Percentiles rank a stretch among this genome's conserved stretches.
Conservation (phyloP, 2,113 vertebrate species). For the Hemiprocne comata region DNA sequence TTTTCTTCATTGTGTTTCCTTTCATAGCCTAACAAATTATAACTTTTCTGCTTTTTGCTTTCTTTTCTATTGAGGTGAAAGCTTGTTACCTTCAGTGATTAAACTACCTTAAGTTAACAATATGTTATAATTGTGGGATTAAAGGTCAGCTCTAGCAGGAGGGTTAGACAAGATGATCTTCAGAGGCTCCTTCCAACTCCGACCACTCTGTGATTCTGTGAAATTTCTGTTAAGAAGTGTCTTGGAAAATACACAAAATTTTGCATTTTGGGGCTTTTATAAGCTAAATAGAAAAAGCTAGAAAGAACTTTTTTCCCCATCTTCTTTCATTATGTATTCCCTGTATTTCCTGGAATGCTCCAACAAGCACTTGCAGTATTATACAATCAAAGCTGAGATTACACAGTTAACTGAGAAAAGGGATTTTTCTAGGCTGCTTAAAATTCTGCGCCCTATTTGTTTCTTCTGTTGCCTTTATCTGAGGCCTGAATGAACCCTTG, state of each 20-base stretch:
- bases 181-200: no score
- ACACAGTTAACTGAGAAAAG: background rate
- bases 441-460: slow-evolving; percentile 38
- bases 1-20: background rate
- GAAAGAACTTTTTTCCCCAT: background rate
- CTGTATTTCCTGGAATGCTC: background rate
- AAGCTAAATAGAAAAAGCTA: background rate
- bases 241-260: background rate
- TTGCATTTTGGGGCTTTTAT: background rate
- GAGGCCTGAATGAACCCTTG: background rate
- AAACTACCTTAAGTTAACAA: background rate
- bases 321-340: background rate
- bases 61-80: background rate
- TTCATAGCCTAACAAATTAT: background rate
- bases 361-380: background rate
- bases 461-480: slow-evolving; percentile 27
- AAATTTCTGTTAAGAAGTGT: background rate
- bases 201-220: no score
- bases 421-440: slow-evolving; percentile 40
- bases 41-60: background rate
- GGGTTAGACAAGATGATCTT: no score
- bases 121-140: background rate
- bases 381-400: slow-evolving; percentile 7
- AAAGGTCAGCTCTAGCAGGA: background rate
- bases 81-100: background rate